phyloP scores from a whole-genome alignment of 2,113 vertebrate genomes.

The Fregata magnificens region DNA sequence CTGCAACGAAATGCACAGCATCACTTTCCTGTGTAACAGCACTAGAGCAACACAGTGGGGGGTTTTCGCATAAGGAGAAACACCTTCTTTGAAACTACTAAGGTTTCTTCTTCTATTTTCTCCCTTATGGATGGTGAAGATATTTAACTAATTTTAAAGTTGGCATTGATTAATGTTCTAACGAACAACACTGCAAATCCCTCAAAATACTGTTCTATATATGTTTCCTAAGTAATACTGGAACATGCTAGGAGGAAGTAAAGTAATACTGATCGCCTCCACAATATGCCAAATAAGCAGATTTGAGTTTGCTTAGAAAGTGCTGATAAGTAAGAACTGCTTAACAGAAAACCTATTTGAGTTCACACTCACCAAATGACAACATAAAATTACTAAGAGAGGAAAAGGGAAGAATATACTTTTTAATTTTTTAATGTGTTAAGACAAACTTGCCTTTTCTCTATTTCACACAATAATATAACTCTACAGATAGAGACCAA shows the following conservation, averaged over 20 bases:
- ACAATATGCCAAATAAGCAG: neutral
- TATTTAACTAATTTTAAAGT: neutral
- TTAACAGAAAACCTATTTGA: neutral
- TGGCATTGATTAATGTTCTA: neutral
- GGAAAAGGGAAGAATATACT: neutral
- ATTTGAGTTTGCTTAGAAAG: neutral
- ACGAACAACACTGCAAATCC: neutral
- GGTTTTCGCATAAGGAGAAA: neutral
- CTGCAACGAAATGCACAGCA: neutral
- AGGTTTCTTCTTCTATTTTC: neutral
- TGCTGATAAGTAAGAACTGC: neutral
- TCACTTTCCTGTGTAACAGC: neutral
- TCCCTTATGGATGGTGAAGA: neutral
- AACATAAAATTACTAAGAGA: neutral
- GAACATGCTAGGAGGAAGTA: neutral
- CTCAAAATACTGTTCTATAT: neutral
- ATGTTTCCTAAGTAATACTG: neutral
- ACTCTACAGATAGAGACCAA: neutral
- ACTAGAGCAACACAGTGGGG: neutral
- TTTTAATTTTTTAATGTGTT: neutral
- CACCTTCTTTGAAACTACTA: neutral
- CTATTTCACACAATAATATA: neutral
- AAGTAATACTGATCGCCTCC: neutral
- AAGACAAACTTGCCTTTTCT: neutral
- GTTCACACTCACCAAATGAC: neutral